Evolutionary conservation across 2,113 vertebrate genomes (phyloP), one percentile per base, ranked within the genome.

Genomic region (Pelusios castaneus): DNA sequence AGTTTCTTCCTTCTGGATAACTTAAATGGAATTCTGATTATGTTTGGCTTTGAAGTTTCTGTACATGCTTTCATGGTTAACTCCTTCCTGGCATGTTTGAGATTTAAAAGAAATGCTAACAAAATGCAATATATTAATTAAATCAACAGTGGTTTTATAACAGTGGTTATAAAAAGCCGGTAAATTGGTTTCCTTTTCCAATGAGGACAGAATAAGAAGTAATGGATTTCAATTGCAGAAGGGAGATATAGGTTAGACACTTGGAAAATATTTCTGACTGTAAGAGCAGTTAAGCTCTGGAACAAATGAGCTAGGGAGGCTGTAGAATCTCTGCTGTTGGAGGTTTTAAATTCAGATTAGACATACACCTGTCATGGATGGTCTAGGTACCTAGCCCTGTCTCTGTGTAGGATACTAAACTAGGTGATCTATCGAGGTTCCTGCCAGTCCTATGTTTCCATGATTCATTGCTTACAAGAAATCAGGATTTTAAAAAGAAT

Each of bases 11-110:
- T 56, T 94, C 87, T 5, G 21, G 0, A 49, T 90, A 38, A 70
- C 70, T 76, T 70, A 63, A 76, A 25, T n/a, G 29, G 87, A 76
- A 1, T 51, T 8, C 25, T 43, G 56, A 91, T 95, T 80, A 11
- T 22, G n/a, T 60, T 49, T 38, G 21, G 67, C 89, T 92, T 91
- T 86, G 89, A 94, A 94, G 90, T 95, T 95, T 76, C 87, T 2
- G 0, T 94, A 27, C 0, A 8, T 90, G 96, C 54, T 77, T 85
- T 55, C 60, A n/a, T 87, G 29, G 63, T 94, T 78, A 90, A 3
- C 51, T 51, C 85, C 49, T 82, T 87, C 67, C 75, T 92, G 80
- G 24, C 2, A 16, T 27, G 34, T 85, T 31, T 47, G 78, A 9
- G 56, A 16, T 0, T 11, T 1, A 58, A 60, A 84, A 47, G 29